Conservation (phyloP, 2,888 invertebrate species). For the Meandrusa payeni region DNA sequence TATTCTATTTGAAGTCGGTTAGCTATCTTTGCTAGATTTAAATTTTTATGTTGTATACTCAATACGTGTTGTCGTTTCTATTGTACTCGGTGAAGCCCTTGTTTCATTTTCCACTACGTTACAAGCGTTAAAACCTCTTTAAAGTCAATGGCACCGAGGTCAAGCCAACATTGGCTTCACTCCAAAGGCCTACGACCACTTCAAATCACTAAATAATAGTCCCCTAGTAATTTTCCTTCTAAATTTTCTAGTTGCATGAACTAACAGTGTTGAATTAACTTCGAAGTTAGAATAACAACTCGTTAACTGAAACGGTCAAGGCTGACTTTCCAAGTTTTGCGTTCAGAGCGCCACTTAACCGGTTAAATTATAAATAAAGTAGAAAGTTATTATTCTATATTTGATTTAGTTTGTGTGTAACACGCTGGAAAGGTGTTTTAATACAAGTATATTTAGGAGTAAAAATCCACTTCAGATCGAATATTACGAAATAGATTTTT, state of each 20-base stretch:
- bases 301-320: conserved; percentile 7
- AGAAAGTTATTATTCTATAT: too few species aligned
- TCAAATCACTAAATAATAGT: conserved; percentile 1
- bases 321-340: conserved; percentile 1
- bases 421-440: too few species aligned
- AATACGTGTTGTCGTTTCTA: too few species aligned
- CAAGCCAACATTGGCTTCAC: conserved; percentile 2
- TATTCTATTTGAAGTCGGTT: too few species aligned
- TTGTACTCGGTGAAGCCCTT: too few species aligned
- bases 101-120: neutral
- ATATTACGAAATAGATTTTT: too few species aligned
- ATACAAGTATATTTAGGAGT: too few species aligned
- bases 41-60: too few species aligned
- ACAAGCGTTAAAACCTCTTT: neutral
- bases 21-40: too few species aligned
- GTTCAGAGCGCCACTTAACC: conserved; percentile 4
- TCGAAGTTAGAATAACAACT: conserved; percentile 10
- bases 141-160: neutral
- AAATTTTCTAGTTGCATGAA: neutral
- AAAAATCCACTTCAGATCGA: too few species aligned
- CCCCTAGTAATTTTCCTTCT: neutral
- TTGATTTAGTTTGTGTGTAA: too few species aligned
- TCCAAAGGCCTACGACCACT: conserved; percentile 13
- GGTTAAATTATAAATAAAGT: too few species aligned
- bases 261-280: conserved; percentile 4